These are phyloP conservation scores for Theropithecus gelada DNA, from an alignment of 2,113 vertebrate species.

Conservation along the genomic window DNA sequence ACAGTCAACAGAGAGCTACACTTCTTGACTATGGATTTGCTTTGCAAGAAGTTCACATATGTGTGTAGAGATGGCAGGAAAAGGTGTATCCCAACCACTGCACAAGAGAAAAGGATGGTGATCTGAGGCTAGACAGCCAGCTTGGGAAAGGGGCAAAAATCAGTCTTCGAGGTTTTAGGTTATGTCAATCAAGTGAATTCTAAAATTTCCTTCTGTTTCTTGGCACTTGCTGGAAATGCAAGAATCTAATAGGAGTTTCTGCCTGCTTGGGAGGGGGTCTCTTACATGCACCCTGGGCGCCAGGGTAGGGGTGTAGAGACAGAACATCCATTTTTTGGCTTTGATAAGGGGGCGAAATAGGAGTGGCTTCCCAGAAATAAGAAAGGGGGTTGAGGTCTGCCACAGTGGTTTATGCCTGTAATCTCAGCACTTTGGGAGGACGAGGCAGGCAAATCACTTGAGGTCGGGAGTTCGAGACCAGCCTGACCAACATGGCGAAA, in stretches of 20 bases:
- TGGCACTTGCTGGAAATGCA: not conserved
- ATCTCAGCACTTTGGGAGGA: too few relatives aligned
- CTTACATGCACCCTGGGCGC: not conserved
- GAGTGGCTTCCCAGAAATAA: not conserved
- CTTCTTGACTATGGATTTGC: not conserved
- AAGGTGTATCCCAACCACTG: not conserved
- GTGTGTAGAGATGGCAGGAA: not conserved
- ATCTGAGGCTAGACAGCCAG: not conserved
- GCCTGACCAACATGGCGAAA: too few relatives aligned
- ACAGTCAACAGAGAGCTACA: not conserved
- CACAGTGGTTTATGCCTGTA: too few relatives aligned
- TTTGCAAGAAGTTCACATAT: not conserved
- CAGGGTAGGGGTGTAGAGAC: not conserved
- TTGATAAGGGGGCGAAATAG: rapidly evolving
- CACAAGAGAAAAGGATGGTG: not conserved
- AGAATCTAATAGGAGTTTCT: not conserved
- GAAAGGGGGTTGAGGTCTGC: not conserved
- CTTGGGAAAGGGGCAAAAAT: not conserved
- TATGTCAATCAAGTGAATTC: not conserved
- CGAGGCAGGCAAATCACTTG: too few relatives aligned
- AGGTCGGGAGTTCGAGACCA: too few relatives aligned
- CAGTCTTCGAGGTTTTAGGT: not conserved
- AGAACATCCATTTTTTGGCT: not conserved
- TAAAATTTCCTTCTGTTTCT: not conserved
- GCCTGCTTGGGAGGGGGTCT: not conserved